These are phyloP conservation scores for Dilophus febrilis DNA, from an alignment of 2,888 invertebrate species.

Conservation along the genomic window DNA sequence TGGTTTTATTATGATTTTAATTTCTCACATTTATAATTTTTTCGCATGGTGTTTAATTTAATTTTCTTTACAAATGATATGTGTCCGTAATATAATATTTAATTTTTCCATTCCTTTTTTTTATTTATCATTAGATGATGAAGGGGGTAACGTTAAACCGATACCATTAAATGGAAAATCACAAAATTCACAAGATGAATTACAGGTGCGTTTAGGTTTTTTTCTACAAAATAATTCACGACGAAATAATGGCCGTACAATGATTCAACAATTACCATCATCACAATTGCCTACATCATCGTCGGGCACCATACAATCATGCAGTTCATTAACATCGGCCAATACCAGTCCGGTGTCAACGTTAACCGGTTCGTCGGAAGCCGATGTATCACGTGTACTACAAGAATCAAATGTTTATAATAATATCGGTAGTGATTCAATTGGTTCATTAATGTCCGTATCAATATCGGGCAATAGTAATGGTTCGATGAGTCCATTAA, in stretches of 20 bases:
- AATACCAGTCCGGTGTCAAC: slow-evolving; percentile 85
- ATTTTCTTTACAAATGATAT: no score
- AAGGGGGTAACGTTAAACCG: slow-evolving; percentile 40
- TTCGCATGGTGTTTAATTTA: no score
- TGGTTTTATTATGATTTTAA: no score
- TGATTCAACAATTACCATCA: no score
- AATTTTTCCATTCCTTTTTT: neutral
- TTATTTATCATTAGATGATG: slow-evolving; percentile 39
- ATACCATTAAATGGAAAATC: slow-evolving; percentile 24
- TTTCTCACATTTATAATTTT: no score
- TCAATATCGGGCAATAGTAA: slow-evolving; percentile 62
- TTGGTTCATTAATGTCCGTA: slow-evolving; percentile 61
- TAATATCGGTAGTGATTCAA: slow-evolving; percentile 48
- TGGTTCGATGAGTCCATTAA: slow-evolving; percentile 60
- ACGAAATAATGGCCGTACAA: slow-evolving; percentile 25
- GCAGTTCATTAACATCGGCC: slow-evolving; percentile 48
- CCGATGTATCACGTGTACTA: slow-evolving; percentile 35
- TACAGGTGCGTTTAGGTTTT: slow-evolving; percentile 70
- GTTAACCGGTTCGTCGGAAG: slow-evolving; percentile 69
- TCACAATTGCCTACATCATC: no score
- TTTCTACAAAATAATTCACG: slow-evolving; percentile 53
- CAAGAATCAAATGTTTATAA: slow-evolving; percentile 29
- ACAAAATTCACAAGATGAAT: slow-evolving; percentile 45
- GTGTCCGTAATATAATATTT: no score
- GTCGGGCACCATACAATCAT: slow-evolving; percentile 22